Evolutionary conservation across 1,140 invertebrate species (phyloP).

Genomic region (Aporrectodea caliginosa): DNA sequence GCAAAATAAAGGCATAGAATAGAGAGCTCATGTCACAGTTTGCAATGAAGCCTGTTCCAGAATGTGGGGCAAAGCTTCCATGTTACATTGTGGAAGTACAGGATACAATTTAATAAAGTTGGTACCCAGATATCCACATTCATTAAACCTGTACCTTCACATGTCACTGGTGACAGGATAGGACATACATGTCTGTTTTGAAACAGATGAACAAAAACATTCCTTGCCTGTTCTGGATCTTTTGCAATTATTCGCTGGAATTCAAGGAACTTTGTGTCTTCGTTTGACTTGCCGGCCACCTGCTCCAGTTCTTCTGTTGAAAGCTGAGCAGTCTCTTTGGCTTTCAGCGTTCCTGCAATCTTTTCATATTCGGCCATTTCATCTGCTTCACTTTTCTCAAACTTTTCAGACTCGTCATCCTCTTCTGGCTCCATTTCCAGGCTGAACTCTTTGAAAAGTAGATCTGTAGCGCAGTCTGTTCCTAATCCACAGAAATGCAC

Average conservation of each 20-base stretch:
- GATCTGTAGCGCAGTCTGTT: neutral
- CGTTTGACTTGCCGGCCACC: neutral
- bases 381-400: neutral
- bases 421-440: neutral
- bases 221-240: neutral
- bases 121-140: no score
- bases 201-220: neutral
- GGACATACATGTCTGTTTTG: no score
- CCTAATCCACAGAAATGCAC: neutral
- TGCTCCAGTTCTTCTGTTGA: neutral
- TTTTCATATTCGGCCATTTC: neutral
- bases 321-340: neutral
- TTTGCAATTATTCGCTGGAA: neutral
- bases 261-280: neutral
- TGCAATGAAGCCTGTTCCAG: no score
- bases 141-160: no score
- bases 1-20: no score
- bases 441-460: no score
- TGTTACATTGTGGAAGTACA: neutral
- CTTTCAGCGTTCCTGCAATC: neutral
- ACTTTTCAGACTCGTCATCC: neutral
- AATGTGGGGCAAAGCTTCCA: neutral
- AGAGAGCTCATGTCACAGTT: no score
- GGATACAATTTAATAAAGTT: neutral
- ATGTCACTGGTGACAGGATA: no score